Percentiles rank a stretch among this genome's conserved stretches.
phyloP scores from a whole-genome alignment of 2,113 vertebrate genomes.

The Malurus elegans region DNA sequence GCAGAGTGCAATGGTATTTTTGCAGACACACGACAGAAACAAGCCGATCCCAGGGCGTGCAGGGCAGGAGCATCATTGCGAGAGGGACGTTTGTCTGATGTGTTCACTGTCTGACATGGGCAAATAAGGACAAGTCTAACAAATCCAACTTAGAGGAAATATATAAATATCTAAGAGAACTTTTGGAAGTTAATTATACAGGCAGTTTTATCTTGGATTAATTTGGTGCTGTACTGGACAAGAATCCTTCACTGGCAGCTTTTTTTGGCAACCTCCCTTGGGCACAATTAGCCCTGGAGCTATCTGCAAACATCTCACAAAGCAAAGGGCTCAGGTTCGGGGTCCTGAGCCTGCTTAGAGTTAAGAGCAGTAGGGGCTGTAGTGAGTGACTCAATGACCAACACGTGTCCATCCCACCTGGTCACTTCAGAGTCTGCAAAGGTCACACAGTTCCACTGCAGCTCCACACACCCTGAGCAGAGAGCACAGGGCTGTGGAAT shows the following conservation, averaged over 20 bases:
- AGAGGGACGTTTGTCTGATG: neutral
- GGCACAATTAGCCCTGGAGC: neutral
- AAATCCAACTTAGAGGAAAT: neutral
- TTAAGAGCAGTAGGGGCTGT: neutral
- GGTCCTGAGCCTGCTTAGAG: neutral
- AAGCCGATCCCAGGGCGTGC: neutral
- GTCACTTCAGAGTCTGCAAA: neutral
- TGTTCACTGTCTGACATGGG: neutral
- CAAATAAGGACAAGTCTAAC: neutral
- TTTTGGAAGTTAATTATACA: neutral
- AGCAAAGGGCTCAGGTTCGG: neutral
- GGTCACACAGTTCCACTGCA: neutral
- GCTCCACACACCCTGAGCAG: neutral
- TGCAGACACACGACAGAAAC: neutral
- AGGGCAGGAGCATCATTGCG: rapidly evolving
- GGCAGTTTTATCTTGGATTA: neutral
- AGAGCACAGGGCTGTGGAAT: neutral
- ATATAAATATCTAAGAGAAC: neutral
- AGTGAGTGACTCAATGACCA: neutral
- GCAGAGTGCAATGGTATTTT: neutral
- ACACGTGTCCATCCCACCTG: rapidly evolving
- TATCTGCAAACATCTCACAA: neutral
- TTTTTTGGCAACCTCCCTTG: neutral
- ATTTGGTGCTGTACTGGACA: neutral
- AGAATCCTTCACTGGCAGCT: neutral